Evolutionary conservation across 1,140 invertebrate species (phyloP).

Genomic region (Zeugodacus cucurbitae): DNA sequence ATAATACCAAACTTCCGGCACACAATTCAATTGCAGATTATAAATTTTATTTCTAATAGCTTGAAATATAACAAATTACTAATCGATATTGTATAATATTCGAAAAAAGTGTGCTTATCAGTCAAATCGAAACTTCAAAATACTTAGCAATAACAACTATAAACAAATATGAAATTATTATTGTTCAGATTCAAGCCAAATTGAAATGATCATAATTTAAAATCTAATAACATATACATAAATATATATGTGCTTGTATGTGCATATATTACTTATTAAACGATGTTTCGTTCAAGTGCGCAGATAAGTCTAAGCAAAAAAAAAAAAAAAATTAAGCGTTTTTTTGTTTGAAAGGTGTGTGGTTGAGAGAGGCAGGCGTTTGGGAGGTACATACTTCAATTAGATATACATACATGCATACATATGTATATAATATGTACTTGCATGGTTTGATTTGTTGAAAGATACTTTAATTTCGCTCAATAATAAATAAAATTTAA

Average conservation of each 20-base stretch:
- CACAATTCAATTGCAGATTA: background rate
- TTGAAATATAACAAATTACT: background rate
- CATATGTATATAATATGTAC: background rate
- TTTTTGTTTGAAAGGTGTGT: background rate
- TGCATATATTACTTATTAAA: background rate
- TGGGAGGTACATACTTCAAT: background rate
- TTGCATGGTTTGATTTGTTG: too few species aligned
- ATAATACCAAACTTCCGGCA: background rate
- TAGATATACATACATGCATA: too few species aligned
- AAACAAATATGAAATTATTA: background rate
- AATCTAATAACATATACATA: background rate
- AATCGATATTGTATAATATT: background rate
- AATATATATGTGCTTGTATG: background rate
- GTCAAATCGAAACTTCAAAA: background rate
- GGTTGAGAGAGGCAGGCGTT: too few species aligned
- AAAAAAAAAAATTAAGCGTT: background rate
- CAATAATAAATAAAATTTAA: background rate
- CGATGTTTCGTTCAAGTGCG: background rate
- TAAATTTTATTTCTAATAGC: constrained; percentile 13
- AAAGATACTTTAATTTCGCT: background rate
- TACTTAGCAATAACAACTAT: background rate
- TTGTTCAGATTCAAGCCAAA: background rate
- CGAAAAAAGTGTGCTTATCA: background rate
- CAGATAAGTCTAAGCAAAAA: background rate
- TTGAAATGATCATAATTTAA: background rate